Evolutionary conservation across 1,140 invertebrate species (phyloP).

Genomic region (Drosophila yakuba): DNA sequence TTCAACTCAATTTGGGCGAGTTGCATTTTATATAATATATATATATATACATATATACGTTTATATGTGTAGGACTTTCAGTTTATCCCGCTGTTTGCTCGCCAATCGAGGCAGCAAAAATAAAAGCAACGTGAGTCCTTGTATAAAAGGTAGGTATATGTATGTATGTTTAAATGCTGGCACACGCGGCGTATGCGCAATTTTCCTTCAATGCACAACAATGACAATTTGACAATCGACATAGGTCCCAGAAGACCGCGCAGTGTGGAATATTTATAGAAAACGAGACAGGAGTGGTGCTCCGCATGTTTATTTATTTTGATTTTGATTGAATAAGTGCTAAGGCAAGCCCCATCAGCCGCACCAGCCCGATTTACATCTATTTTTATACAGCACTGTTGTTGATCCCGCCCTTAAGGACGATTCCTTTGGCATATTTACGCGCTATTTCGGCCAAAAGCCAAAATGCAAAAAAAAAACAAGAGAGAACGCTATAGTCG

Average conservation of each 20-base stretch:
- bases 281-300: background rate
- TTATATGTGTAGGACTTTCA: conserved; percentile 4
- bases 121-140: conserved; percentile 7
- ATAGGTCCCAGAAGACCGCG: conserved; percentile 16
- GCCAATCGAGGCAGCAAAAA: conserved; percentile 25
- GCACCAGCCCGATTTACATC: conserved; percentile 8
- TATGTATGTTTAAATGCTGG: background rate
- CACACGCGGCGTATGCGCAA: conserved; percentile 40
- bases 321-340: conserved; percentile 77
- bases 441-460: conserved; percentile 54
- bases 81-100: conserved; percentile 37
- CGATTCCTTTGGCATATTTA: conserved; percentile 66
- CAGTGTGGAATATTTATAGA: conserved; percentile 40
- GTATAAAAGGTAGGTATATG: conserved; percentile 1
- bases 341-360: conserved; percentile 40
- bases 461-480: background rate
- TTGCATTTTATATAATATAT: conserved; percentile 30
- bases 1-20: conserved; percentile 42
- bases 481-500: no score
- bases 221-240: conserved; percentile 37
- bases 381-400: conserved; percentile 8
- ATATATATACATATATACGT: no score
- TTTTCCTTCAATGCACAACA: conserved; percentile 42
- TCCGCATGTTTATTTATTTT: conserved; percentile 64
- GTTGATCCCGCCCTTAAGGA: background rate